Conservation (phyloP, 1,140 invertebrate genomes). For the Periplaneta americana region DNA sequence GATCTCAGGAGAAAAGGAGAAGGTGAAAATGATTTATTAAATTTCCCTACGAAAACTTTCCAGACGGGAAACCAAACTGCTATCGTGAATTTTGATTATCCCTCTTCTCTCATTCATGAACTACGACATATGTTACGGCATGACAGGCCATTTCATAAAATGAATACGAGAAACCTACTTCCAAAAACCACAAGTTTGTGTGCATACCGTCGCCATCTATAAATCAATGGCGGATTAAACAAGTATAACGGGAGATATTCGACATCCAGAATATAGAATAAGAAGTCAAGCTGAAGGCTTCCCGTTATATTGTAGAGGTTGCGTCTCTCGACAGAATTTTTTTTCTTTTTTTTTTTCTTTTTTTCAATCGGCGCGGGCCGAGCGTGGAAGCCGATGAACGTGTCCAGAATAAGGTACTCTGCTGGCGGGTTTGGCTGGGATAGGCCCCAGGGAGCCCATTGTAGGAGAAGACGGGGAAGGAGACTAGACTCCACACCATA, state of each 20-base stretch:
- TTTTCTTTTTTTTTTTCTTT: background rate
- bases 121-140: background rate
- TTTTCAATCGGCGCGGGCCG: background rate
- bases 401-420: background rate
- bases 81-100: background rate
- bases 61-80: background rate
- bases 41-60: background rate
- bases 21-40: background rate
- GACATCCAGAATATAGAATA: no score
- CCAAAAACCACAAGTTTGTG: background rate
- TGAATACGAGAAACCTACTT: no score
- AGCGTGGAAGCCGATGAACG: background rate
- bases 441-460: background rate
- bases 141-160: background rate
- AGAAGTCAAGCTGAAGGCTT: background rate
- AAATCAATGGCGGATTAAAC: background rate
- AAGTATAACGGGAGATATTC: background rate
- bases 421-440: background rate
- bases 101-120: background rate
- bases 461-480: no score
- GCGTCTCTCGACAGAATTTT: background rate
- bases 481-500: background rate
- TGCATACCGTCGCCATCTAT: background rate
- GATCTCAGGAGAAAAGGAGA: background rate
- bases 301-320: no score